Base-by-base conservation (phyloP, 2,888 invertebrate species). In the Pyrrhia umbra region DNA sequence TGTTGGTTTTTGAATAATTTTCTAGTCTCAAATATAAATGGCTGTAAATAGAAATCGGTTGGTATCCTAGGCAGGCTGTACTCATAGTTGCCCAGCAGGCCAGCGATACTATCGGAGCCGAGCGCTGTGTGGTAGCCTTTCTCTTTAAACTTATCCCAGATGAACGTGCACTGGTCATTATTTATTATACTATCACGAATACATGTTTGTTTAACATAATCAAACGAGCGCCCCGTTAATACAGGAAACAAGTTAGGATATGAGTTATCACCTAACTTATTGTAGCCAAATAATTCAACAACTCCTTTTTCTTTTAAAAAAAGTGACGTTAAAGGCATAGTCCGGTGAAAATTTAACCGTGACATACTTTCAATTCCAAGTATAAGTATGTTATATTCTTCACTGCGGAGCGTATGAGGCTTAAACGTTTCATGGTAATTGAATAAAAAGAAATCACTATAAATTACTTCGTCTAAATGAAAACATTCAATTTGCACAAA, bases 261-360 rank as follows among this genome's bases (percentile, higher is more conserved):
- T 0, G 98, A 98, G 86, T 98, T 99, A 88, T 98, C 98, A 0
- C 96, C 99, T 2, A 99, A 96, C 94, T 98, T 99, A 85, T 97
- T 98, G 88, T 98, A 98, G 1, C 98, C 98, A 66, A 96, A 86
- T 85, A 99, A 94, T 82, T 98, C 98, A n/a, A 97, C 93, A 13
- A 96, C 96, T 0, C 95, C 95, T 30, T 96, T 89, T 3, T 95
- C 84, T 23, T 94, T 90, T 56, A 98, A 90, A 70, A 95, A 95
- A 4, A 91, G 82, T 13, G 95, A 89, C 0, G 97, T 97, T 74
- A 94, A 92, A 0, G 97, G 97, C 97, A 98, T 97, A 81, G 97
- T 97, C 8, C 98, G 95, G 66, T 97, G 96, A 75, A 98, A 97
- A 88, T 98, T 98, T 50, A 97, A 90, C 75, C 98, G 95, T 0